Conservation (phyloP, 2,888 invertebrate genomes). For the Hedychridium roseum region DNA sequence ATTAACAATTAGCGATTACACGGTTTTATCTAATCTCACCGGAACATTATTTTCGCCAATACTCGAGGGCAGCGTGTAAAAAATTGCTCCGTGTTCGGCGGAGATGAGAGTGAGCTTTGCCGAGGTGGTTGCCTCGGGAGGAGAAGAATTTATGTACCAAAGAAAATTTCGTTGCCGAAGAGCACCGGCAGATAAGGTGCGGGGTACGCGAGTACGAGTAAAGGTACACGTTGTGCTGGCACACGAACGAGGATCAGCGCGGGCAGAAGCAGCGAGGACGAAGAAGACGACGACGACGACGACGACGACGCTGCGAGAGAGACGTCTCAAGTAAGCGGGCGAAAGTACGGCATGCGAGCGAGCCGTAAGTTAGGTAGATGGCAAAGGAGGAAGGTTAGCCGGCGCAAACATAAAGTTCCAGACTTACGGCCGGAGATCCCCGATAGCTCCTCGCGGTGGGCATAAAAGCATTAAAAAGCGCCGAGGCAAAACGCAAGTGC, state of each 20-base stretch:
- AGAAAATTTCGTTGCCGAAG: slow-evolving; percentile 45
- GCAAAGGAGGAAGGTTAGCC: slow-evolving; percentile 61
- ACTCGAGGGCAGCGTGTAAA: no score
- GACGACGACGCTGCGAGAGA: slow-evolving; percentile 54
- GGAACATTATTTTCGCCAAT: no score
- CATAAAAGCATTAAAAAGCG: slow-evolving; percentile 61
- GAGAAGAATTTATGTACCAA: slow-evolving; percentile 44
- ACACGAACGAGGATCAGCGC: slow-evolving; percentile 6
- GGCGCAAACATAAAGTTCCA: slow-evolving; percentile 64
- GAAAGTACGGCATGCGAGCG: slow-evolving; percentile 53
- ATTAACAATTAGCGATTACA: no score
- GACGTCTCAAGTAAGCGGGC: slow-evolving; percentile 58
- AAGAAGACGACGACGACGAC: slow-evolving; percentile 31
- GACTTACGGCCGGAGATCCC: slow-evolving; percentile 64
- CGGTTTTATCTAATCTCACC: no score
- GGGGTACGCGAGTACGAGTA: slow-evolving; percentile 19
- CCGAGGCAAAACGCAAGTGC: slow-evolving; percentile 52
- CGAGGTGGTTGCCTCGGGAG: slow-evolving; percentile 17
- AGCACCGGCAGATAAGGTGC: slow-evolving; percentile 40
- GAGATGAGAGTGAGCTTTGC: background rate
- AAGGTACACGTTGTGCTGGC: no score
- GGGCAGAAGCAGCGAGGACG: slow-evolving; percentile 5
- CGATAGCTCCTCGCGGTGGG: slow-evolving; percentile 63
- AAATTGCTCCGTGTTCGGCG: no score
- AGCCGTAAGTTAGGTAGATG: slow-evolving; percentile 63